Percentiles rank a stretch among this genome's conserved stretches.
These are phyloP conservation scores for Phenganax stokvisi DNA, from an alignment of 92 coral and sea anemone species.

Conservation along the genomic window DNA sequence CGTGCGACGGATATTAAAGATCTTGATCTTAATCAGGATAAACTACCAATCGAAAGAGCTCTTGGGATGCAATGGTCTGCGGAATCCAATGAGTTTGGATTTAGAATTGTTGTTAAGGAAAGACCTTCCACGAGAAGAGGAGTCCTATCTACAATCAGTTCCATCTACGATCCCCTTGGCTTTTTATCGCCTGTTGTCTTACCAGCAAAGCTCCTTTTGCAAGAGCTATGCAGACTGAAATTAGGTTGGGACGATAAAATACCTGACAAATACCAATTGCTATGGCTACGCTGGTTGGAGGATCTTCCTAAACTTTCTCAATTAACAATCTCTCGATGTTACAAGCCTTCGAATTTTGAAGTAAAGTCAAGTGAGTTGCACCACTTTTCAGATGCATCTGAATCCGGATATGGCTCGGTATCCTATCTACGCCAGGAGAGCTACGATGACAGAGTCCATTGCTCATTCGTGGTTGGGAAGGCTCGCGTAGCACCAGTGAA, in stretches of 20 bases:
- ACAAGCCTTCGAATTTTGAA: constrained; percentile 29
- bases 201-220: background rate
- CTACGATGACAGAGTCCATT: background rate
- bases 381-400: constrained; percentile 6
- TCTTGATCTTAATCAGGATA: constrained; percentile 37
- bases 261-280: background rate
- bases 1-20: constrained; percentile 21
- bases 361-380: constrained; percentile 27
- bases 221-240: constrained; percentile 35
- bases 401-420: constrained; percentile 5
- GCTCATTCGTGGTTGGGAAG: constrained; percentile 10
- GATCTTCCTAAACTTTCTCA: constrained; percentile 17
- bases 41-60: constrained; percentile 29
- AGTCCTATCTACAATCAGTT: constrained; percentile 31
- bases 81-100: constrained; percentile 28
- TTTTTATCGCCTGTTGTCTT: constrained; percentile 30
- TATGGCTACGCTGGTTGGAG: constrained; percentile 30
- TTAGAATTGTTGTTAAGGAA: background rate
- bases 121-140: constrained; percentile 39
- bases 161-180: constrained; percentile 46
- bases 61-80: constrained; percentile 38
- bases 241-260: constrained; percentile 42
- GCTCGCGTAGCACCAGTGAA: constrained; percentile 4
- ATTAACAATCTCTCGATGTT: constrained; percentile 22
- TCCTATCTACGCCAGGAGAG: constrained; percentile 8